A percentile compares a stretch with the other conserved stretches of the same genome.
Evolutionary conservation across 2,797 vertebrate species (phyloP).

Genomic region (Myotis myotis): DNA sequence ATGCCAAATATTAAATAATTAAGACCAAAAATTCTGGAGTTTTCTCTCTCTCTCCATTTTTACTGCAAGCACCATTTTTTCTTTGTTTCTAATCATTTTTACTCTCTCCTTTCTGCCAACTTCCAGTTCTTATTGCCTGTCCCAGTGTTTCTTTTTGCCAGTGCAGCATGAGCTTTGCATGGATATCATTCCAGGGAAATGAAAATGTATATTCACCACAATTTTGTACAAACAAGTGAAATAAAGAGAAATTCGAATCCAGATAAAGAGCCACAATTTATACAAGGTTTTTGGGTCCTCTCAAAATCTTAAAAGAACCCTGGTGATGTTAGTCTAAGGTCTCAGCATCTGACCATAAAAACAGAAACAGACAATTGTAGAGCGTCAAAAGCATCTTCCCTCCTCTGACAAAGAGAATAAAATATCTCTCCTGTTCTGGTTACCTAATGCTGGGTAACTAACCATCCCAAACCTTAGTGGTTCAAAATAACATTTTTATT

Average conservation of each 20-base stretch:
- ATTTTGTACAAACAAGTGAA: slow-evolving; percentile 16
- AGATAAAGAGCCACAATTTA: background rate
- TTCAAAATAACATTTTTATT: slow-evolving; percentile 22
- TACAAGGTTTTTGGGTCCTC: background rate
- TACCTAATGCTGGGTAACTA: background rate
- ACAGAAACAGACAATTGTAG: background rate
- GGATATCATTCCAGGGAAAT: background rate
- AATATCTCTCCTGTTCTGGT: background rate
- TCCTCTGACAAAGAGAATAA: background rate
- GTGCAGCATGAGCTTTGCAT: background rate
- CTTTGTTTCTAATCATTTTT: background rate
- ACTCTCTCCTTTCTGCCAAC: background rate
- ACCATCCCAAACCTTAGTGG: background rate
- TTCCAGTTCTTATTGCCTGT: background rate
- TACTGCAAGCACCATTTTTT: background rate
- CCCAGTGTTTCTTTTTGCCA: background rate
- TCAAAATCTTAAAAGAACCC: background rate
- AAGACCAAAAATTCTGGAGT: background rate
- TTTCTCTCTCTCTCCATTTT: background rate
- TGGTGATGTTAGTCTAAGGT: background rate
- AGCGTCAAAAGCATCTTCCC: background rate
- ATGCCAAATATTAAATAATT: slow-evolving; percentile 3
- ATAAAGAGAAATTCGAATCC: background rate
- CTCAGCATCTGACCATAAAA: background rate
- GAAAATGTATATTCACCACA: background rate